Evolutionary conservation across 2,888 invertebrate genomes (phyloP), one percentile per base, ranked within the genome.

Genomic region (Orthonevra nobilis): DNA sequence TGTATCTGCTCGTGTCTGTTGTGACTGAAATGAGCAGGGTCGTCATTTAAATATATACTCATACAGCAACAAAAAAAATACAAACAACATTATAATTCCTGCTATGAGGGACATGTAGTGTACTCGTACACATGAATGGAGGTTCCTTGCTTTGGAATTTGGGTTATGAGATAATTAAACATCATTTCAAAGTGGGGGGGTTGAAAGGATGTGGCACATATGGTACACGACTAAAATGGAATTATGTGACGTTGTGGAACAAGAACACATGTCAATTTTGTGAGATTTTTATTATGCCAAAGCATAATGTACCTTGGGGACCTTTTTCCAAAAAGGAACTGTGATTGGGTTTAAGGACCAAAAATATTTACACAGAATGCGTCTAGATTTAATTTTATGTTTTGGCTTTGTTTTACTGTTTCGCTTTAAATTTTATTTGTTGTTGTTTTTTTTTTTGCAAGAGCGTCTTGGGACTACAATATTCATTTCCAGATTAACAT

Each of bases 81-180:
- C 30, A 56, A 56, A 52, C n/a, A n/a, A n/a, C n/a, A 60, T 48
- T 17, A 70, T 70, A 32, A 69, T 44, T 58, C 46, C 54, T 46
- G 15, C 20, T 14, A 54, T 23, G 38, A 46, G 64, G 32, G 50
- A 64, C 61, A 48, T 63, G 40, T n/a, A n/a, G n/a, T n/a, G n/a
- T 52, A 14, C 32, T 26, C 5, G 30, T 38, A 46, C 46, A 52
- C 20, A 58, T 32, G 40, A 17, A 30, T 38, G 12, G 44, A 9
- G 46, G 28, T 32, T 52, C 42, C 20, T 20, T 36, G 40, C 30
- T 42, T 12, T 12, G 52, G 60, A 54, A 66, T 77, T 70, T 54
- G 26, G 77, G 70, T 70, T 77, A 77, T 60, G 77, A 70, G 60
- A 77, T 77, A 77, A 70, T 77, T 77, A 77, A 77, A 77, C 77